Evolutionary conservation across 2,888 invertebrate genomes (phyloP).

Genomic region (Adineta ricciae): DNA sequence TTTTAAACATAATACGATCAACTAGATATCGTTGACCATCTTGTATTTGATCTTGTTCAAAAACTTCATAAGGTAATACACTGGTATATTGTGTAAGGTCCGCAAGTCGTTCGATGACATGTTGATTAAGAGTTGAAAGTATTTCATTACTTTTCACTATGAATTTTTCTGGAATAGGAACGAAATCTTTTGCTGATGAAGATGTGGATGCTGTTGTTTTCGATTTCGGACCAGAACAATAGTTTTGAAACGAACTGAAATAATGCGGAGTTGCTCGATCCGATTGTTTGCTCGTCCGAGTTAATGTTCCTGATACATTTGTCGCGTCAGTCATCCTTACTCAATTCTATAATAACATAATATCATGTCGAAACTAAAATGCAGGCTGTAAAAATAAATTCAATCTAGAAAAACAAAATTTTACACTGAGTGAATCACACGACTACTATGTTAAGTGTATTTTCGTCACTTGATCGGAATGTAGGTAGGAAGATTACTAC

Average conservation of each 20-base stretch:
- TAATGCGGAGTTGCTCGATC: not conserved
- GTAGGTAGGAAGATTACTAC: not conserved
- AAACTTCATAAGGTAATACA: not conserved
- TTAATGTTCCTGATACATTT: not conserved
- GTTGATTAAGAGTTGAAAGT: not conserved
- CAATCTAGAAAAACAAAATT: no score
- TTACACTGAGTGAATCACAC: no score
- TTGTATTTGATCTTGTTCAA: not conserved
- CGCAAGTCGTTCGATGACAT: not conserved
- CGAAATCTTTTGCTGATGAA: not conserved
- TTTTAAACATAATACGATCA: not conserved
- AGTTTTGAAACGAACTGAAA: conserved; percentile 6
- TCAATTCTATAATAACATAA: not conserved
- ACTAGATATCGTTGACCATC: not conserved
- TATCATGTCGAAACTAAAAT: not conserved
- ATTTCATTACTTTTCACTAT: not conserved
- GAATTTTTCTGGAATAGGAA: not conserved
- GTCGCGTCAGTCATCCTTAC: not conserved
- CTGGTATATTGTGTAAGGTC: not conserved
- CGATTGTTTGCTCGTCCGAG: not conserved
- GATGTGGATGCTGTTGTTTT: not conserved
- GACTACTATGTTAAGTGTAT: no score
- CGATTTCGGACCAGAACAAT: not conserved
- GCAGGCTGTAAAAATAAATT: no score
- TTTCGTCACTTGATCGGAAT: no score